These are phyloP conservation scores for Danaus plexippus DNA, from an alignment of 1,140 invertebrate species.

Conservation along the genomic window DNA sequence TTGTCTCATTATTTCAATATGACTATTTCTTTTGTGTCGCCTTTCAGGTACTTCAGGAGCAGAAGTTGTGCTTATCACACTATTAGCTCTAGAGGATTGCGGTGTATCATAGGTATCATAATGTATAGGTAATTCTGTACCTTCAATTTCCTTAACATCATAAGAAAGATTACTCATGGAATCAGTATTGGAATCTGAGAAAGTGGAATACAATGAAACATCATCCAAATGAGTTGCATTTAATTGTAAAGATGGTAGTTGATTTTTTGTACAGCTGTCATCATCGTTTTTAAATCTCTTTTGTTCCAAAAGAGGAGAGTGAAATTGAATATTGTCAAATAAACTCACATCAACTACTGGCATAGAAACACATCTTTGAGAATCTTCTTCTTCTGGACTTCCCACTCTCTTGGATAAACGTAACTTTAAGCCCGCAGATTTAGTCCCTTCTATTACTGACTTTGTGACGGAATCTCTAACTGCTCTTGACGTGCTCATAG, in stretches of 20 bases:
- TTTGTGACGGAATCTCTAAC: slow-evolving; percentile 56
- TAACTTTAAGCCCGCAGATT: slow-evolving; percentile 44
- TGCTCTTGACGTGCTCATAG: slow-evolving; percentile 47
- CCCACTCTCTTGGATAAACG: slow-evolving; percentile 39
- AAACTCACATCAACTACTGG: slow-evolving; percentile 55
- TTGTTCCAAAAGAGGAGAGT: slow-evolving; percentile 56
- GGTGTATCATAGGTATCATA: slow-evolving; percentile 51
- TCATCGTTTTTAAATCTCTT: slow-evolving; percentile 38
- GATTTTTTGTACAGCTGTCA: slow-evolving; percentile 17
- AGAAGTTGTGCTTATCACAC: slow-evolving; percentile 36
- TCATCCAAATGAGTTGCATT: slow-evolving; percentile 50
- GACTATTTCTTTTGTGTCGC: slow-evolving; percentile 41
- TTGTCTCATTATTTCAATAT: slow-evolving; percentile 42
- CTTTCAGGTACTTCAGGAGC: slow-evolving; percentile 43
- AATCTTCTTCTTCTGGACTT: slow-evolving; percentile 27
- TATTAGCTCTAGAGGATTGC: slow-evolving; percentile 42
- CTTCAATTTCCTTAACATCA: slow-evolving; percentile 47
- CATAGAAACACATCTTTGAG: slow-evolving; percentile 51
- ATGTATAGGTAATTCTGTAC: slow-evolving; percentile 27
- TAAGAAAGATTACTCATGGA: slow-evolving; percentile 47
- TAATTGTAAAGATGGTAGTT: slow-evolving; percentile 34
- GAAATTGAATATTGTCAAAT: slow-evolving; percentile 63
- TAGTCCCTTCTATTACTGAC: slow-evolving; percentile 54
- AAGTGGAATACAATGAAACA: slow-evolving; percentile 51
- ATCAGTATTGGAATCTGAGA: slow-evolving; percentile 51